Conservation (phyloP, 1,140 invertebrate genomes). For the Ceratosolen fusciceps region DNA sequence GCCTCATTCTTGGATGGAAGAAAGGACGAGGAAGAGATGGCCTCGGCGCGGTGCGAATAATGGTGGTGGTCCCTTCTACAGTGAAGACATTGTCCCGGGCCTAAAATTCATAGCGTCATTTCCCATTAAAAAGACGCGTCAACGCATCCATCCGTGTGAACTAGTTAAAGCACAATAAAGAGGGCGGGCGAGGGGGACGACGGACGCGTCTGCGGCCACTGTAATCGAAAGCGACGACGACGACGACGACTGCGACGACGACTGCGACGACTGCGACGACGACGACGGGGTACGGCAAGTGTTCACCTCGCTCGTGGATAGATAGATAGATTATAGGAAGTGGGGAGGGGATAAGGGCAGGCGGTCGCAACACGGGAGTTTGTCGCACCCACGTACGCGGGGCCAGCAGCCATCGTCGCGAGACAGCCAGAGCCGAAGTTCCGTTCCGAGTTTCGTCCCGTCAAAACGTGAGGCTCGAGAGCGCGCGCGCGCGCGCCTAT, state of each 20-base stretch:
- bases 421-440: slow-evolving; percentile 50
- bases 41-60: no score
- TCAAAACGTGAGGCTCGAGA: not conserved
- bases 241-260: not conserved
- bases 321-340: no score
- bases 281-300: not conserved
- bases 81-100: not conserved
- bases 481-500: no score
- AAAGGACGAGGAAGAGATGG: no score
- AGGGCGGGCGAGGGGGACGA: no score
- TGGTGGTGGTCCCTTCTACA: not conserved
- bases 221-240: not conserved
- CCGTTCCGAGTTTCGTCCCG: slow-evolving; percentile 58
- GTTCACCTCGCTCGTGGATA: no score
- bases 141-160: not conserved
- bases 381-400: not conserved
- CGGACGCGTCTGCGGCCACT: not conserved
- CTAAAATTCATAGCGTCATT: slow-evolving; percentile 1
- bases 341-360: no score
- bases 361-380: no score
- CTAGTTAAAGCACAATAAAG: not conserved
- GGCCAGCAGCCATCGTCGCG: slow-evolving; percentile 20
- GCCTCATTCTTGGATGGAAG: no score
- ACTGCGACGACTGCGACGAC: not conserved
- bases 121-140: not conserved